Percentiles rank a stretch among this genome's conserved stretches.
phyloP scores from a whole-genome alignment of 2,113 vertebrate species.

The Mobula birostris region DNA sequence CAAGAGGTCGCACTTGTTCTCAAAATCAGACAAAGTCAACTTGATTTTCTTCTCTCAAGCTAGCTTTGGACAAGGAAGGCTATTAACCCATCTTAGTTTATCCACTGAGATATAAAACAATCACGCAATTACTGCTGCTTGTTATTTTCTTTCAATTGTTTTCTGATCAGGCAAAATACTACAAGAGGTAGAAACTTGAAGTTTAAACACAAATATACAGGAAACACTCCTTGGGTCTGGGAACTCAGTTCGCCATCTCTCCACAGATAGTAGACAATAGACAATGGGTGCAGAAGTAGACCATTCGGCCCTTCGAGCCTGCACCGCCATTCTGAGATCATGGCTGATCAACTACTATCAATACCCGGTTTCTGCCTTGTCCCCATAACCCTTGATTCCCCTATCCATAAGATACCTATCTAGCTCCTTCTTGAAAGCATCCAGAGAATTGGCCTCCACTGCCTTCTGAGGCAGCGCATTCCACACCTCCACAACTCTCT shows the following conservation, averaged over 20 bases:
- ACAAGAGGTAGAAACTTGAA: background rate
- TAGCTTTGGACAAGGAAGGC: background rate
- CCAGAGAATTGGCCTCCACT: no score
- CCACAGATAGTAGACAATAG: background rate
- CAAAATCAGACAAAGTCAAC: background rate
- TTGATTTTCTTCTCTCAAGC: background rate
- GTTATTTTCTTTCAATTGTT: background rate
- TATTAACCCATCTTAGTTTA: background rate
- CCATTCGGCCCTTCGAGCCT: no score
- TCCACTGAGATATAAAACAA: background rate
- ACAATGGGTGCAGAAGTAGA: no score
- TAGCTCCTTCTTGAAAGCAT: no score
- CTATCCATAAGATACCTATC: no score
- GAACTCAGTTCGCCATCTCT: background rate
- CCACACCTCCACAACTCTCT: no score
- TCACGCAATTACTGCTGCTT: background rate
- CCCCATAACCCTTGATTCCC: no score
- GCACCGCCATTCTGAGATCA: no score
- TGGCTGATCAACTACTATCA: no score
- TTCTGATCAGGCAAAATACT: background rate
- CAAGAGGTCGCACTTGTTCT: background rate
- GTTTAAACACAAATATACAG: background rate
- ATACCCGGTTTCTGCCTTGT: no score
- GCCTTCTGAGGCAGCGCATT: no score
- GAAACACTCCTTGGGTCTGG: background rate